These are phyloP conservation scores for Cheirogaleus medius DNA, from an alignment of 2,113 vertebrate species.

Conservation along the genomic window DNA sequence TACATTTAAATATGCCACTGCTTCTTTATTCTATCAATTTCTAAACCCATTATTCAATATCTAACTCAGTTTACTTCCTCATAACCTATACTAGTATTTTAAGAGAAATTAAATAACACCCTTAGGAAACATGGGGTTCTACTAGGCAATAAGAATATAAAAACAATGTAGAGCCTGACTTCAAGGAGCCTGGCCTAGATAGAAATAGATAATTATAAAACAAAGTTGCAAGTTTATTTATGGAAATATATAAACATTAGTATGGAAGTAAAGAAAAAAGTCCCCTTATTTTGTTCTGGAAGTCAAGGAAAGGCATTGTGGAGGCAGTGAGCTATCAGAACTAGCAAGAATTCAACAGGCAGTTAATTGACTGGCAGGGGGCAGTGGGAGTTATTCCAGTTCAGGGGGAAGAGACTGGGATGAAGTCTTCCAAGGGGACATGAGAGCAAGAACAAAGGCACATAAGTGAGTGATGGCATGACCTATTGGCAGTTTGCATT, in stretches of 20 bases:
- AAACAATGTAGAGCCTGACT: neutral
- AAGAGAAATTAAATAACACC: neutral
- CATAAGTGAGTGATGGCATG: neutral
- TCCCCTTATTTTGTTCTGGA: neutral
- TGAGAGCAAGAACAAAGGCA: neutral
- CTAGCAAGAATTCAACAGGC: neutral
- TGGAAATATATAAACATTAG: neutral
- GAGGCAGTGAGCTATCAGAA: neutral
- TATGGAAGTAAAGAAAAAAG: neutral
- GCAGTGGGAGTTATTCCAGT: rapidly evolving
- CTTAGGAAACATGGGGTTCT: neutral
- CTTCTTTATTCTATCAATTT: neutral
- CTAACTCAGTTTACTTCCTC: neutral
- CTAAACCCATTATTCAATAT: neutral
- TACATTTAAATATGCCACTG: neutral
- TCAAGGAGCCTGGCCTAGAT: neutral
- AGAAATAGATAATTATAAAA: neutral
- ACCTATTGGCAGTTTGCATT: too few species aligned
- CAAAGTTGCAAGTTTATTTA: neutral
- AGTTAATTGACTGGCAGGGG: neutral
- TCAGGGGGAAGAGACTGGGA: neutral
- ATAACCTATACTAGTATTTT: neutral
- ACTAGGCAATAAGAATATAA: neutral
- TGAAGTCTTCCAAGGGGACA: neutral
- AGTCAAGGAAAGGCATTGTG: neutral